Base-by-base conservation (phyloP, 2,797 vertebrate genomes). In the Macrochelys suwanniensis region DNA sequence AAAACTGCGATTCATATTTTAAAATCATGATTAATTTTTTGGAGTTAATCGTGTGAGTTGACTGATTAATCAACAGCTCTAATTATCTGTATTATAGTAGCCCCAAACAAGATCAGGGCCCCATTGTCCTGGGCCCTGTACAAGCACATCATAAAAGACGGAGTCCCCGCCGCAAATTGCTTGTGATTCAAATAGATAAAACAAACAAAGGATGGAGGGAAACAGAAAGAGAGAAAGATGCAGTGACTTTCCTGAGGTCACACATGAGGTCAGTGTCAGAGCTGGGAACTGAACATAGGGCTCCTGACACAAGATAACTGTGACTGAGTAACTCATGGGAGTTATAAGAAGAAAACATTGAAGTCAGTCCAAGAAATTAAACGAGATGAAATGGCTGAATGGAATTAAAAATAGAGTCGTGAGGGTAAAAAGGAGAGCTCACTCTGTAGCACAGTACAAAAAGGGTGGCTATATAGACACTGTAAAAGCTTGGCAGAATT, bases 341-440 rank as follows among this genome's bases (percentile, higher is more conserved):
- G 88, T 96, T 91, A 92, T 91, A 91, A 91, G 80, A 95, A 91
- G 87, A 95, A 96, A 59, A 31, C 84, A 91, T 96, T 95, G 91
- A 96, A 94, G 94, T 84, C 94, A 96, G 89, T 95, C 87, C 51
- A 91, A 94, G 93, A 95, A 96, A 95, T 88, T 93, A 77, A 94
- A 95, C 92, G 89, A 80, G 78, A 95, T 94, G 87, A 45, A 95
- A 82, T 85, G 88, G 91, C 45, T 91, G 88, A 93, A 95, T 93
- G 65, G 56, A 95, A 79, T 83, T 85, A 93, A 93, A 96, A 92
- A 47, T 81, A 88, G 89, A 93, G 96, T 93, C 94, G 71, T 81
- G 85, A 91, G 93, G 82, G n/a, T 74, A 95, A 94, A 96, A 94
- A 88, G 77, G 93, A 53, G 49, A 93, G 42, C 13, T 82, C 28